Evolutionary conservation across 2,113 vertebrate species (phyloP), one percentile per base, ranked within the genome.

Genomic region (Channa maculata): DNA sequence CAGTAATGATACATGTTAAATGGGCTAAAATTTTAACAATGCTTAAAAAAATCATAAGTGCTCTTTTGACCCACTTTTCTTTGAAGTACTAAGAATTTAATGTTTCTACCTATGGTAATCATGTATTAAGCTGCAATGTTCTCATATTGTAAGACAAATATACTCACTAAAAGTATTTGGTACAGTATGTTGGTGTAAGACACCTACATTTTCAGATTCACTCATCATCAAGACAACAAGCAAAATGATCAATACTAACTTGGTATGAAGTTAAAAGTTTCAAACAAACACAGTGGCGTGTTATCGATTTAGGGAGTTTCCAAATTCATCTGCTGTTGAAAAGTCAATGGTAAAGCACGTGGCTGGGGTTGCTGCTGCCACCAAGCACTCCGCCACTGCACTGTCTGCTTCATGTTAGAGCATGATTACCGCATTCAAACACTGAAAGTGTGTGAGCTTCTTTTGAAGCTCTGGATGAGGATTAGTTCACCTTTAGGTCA

Each of bases 331-430:
- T 71, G 84, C 45, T 76, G 87, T 58, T 41, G 63, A 83, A 76
- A 82, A 52, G 77, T 91, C 88, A 7, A 91, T 89, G 62, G 24
- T 0, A 65, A 15, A 12, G 71, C 89, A 92, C 81, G 85, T 89
- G 88, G 83, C 85, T 14, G 49, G 14, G 62, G 52, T 41, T 82
- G 82, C 84, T 82, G 80, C 63, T 57, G 78, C 60, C 24, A 50
- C 34, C 2, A 33, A 11, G 1, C 39, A 36, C 49, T 43, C 45
- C 43, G 43, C 37, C 33, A 63, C 39, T 50, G 52, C 45, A 14
- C 57, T 36, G 8, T 46, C 50, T 11, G 45, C 55, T 39, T 39
- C 52, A 39, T 36, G 33, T 36, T 37, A 38, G 33, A 51, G 61
- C n/a, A 45, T 39, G 58, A 45, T 33, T 10, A 5, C 15, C 13